These are phyloP conservation scores for Porites lobata DNA, from an alignment of 92 coral and sea anemone genomes.

Conservation along the genomic window DNA sequence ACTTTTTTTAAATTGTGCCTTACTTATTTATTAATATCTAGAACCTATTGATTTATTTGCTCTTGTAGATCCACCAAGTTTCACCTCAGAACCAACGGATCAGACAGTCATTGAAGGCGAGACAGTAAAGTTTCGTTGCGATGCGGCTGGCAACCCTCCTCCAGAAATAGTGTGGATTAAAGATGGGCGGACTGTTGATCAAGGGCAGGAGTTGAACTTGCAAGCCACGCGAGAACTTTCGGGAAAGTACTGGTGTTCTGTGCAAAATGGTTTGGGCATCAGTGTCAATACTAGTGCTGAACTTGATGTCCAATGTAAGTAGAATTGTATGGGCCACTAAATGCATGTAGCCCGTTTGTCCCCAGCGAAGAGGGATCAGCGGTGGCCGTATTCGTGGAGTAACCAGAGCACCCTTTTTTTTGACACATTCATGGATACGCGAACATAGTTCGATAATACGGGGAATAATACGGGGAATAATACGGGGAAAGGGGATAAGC, in stretches of 20 bases:
- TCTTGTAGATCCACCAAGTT: neutral
- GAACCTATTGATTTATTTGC: neutral
- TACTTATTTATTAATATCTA: no score
- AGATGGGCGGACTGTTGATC: neutral
- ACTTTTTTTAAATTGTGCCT: no score
- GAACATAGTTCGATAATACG: no score
- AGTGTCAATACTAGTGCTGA: neutral
- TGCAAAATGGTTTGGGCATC: neutral
- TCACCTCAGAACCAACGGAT: neutral
- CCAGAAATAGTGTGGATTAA: neutral
- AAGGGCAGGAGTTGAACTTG: neutral
- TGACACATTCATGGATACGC: no score
- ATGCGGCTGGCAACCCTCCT: slow-evolving; percentile 7
- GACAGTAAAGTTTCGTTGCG: neutral
- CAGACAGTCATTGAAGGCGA: slow-evolving; percentile 3
- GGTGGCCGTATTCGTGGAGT: no score
- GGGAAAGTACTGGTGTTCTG: slow-evolving; percentile 9
- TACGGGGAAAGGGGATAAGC: no score
- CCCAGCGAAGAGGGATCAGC: no score
- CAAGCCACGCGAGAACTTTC: neutral
- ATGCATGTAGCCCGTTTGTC: no score
- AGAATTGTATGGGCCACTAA: no score
- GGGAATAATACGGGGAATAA: no score
- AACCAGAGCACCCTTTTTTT: no score
- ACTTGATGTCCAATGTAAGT: slow-evolving; percentile 15